These are phyloP conservation scores for Henricia sp. DNA, from an alignment of 53 echinoderm and acorn worm species.

Conservation along the genomic window DNA sequence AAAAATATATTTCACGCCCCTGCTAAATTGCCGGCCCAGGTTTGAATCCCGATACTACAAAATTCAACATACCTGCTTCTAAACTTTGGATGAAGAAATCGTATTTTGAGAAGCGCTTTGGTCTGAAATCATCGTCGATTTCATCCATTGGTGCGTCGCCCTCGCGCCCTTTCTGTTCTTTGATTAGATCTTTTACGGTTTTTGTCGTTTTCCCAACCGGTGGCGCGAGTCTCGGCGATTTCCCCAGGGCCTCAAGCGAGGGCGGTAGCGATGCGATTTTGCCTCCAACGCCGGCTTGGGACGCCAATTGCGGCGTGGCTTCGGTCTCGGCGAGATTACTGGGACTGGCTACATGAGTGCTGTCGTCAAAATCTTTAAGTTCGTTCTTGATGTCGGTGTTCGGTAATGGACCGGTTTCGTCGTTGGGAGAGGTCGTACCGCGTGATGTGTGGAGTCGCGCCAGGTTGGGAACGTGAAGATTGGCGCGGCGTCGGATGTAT, in stretches of 20 bases:
- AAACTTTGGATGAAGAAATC: conserved; percentile 98
- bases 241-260: not conserved
- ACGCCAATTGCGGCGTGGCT: conserved; percentile 13
- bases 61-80: conserved; percentile 92
- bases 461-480: conserved; percentile 35
- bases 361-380: not conserved
- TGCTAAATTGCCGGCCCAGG: too few species aligned
- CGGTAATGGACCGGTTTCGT: conserved; percentile 1
- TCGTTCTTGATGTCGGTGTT: not conserved
- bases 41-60: too few species aligned
- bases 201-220: conserved; percentile 39
- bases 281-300: conserved; percentile 44
- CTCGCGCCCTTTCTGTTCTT: conserved; percentile 74
- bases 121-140: conserved; percentile 40
- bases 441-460: conserved; percentile 29
- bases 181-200: conserved; percentile 84
- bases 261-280: conserved; percentile 38
- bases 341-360: conserved; percentile 12
- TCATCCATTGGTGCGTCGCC: conserved; percentile 55
- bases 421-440: conserved; percentile 18
- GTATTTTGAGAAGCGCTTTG: conserved; percentile 89
- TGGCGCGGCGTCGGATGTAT: conserved; percentile 54
- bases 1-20: too few species aligned
- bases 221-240: not conserved
- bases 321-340: conserved; percentile 6